A percentile compares a stretch with the other conserved stretches of the same genome.
Conservation (phyloP, 2,888 invertebrate species). For the Platycheirus albimanus region DNA sequence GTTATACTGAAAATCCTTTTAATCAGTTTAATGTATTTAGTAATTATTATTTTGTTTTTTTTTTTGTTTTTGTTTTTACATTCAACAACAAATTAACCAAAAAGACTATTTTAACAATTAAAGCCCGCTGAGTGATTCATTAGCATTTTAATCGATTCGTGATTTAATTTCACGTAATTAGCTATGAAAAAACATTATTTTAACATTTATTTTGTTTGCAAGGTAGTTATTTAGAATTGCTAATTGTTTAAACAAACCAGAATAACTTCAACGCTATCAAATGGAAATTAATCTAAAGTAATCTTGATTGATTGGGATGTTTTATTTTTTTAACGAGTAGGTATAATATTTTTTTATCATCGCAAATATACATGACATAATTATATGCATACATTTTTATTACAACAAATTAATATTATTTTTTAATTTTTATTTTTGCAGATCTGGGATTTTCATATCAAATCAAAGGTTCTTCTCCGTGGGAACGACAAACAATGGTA, state of each 20-base stretch:
- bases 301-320: slow-evolving; percentile 8
- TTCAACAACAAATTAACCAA: slow-evolving; percentile 2
- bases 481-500: slow-evolving; percentile 50
- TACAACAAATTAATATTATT: neutral
- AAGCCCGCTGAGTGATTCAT: slow-evolving; percentile 34
- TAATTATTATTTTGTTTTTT: neutral
- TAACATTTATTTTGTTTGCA: slow-evolving; percentile 3
- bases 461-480: slow-evolving; percentile 43
- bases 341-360: too few relatives aligned
- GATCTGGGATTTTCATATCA: slow-evolving; percentile 25
- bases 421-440: slow-evolving; percentile 41
- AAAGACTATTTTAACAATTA: slow-evolving; percentile 28
- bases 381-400: too few relatives aligned
- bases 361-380: too few relatives aligned
- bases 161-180: slow-evolving; percentile 52
- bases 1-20: neutral
- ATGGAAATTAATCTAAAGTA: slow-evolving; percentile 23
- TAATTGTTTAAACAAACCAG: slow-evolving; percentile 14
- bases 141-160: slow-evolving; percentile 40
- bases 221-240: slow-evolving; percentile 21
- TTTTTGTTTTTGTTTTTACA: neutral
- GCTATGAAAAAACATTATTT: slow-evolving; percentile 39
- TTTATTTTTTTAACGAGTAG: neutral
- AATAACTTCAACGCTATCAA: neutral
- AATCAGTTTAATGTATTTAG: neutral